Evolutionary conservation across 2,888 invertebrate genomes (phyloP).

Genomic region (Campoplex capitator): DNA sequence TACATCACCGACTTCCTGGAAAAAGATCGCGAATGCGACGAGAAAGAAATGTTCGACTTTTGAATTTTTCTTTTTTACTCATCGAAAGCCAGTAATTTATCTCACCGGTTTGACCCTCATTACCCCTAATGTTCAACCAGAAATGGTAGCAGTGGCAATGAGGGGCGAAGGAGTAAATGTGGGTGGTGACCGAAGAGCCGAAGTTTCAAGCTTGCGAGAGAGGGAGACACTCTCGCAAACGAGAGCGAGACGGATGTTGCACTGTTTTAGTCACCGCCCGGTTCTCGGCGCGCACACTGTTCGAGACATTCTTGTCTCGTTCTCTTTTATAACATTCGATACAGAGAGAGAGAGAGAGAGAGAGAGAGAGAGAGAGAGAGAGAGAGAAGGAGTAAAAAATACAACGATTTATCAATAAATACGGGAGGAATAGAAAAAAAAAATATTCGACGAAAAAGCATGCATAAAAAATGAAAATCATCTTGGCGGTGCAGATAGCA

Average conservation of each 20-base stretch:
- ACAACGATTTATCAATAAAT: neutral
- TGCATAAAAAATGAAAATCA: neutral
- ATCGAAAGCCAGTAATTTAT: neutral
- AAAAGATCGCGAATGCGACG: neutral
- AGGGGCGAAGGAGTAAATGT: slow-evolving; percentile 41
- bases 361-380: too few species aligned
- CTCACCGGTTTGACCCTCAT: neutral
- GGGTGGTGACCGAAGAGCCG: slow-evolving; percentile 63
- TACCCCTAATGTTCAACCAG: slow-evolving; percentile 9
- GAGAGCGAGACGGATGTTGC: slow-evolving; percentile 64
- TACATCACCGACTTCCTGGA: neutral
- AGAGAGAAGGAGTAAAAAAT: neutral
- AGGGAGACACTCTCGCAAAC: slow-evolving; percentile 69
- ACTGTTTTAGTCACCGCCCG: slow-evolving; percentile 83
- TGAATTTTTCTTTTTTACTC: neutral
- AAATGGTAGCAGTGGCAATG: slow-evolving; percentile 29
- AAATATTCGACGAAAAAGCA: neutral
- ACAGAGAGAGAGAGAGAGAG: neutral
- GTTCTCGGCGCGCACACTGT: slow-evolving; percentile 82
- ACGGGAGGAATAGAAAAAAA: neutral
- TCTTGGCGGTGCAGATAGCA: neutral
- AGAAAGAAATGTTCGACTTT: neutral
- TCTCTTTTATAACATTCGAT: neutral
- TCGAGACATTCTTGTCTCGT: slow-evolving; percentile 70
- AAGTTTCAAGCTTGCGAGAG: slow-evolving; percentile 72